phyloP scores from a whole-genome alignment of 1,140 invertebrate species.

The Dendroctonus ponderosae region DNA sequence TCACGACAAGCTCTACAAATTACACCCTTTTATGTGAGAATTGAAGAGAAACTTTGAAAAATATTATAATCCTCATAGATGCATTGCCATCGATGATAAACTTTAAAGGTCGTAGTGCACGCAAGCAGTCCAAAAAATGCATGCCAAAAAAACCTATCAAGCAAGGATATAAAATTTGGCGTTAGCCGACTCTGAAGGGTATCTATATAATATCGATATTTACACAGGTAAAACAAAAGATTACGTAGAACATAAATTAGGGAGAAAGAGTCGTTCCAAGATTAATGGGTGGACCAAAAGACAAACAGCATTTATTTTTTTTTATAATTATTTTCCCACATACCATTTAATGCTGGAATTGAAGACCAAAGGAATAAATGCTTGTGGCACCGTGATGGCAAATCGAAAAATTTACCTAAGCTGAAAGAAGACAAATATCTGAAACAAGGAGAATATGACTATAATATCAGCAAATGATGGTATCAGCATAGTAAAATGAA shows the following conservation, averaged over 20 bases:
- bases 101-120: conserved; percentile 42
- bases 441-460: conserved; percentile 49
- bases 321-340: conserved; percentile 52
- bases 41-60: neutral
- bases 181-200: conserved; percentile 38
- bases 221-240: conserved; percentile 46
- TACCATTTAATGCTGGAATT: conserved; percentile 47
- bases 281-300: conserved; percentile 37
- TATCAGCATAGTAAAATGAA: conserved; percentile 41
- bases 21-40: neutral
- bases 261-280: conserved; percentile 39
- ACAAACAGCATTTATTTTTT: conserved; percentile 43
- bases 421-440: conserved; percentile 46
- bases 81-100: conserved; percentile 40
- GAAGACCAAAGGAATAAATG: conserved; percentile 41
- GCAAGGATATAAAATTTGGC: conserved; percentile 51
- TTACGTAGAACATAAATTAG: conserved; percentile 43
- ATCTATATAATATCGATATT: conserved; percentile 51
- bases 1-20: conserved; percentile 42
- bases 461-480: conserved; percentile 41
- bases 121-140: conserved; percentile 20
- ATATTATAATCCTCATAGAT: neutral
- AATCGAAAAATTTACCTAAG: conserved; percentile 41
- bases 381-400: conserved; percentile 50
- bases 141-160: conserved; percentile 52